Percentiles rank a stretch among this genome's conserved stretches.
Conservation (phyloP, 2,797 vertebrate genomes). For the Heteromormyrus szaboi region DNA sequence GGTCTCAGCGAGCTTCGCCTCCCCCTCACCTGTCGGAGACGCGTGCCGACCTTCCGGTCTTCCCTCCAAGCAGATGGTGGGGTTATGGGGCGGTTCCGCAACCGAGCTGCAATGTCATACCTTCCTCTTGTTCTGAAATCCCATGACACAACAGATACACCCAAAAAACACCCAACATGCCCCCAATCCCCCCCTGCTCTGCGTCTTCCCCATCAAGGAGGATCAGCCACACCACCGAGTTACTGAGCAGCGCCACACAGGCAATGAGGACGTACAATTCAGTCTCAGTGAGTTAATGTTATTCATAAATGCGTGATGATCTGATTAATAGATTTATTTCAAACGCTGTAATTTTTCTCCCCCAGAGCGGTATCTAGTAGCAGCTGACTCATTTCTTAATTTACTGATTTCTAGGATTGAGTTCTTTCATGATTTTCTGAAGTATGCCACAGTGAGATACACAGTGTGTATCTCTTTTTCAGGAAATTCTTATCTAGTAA, state of each 20-base stretch:
- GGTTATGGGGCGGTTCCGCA: not conserved
- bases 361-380: not conserved
- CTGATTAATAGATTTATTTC: not conserved
- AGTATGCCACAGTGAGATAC: not conserved
- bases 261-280: not conserved
- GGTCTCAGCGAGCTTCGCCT: constrained; percentile 28
- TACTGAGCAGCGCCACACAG: not conserved
- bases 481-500: not conserved
- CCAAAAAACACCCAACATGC: not conserved
- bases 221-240: not conserved
- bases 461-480: not conserved
- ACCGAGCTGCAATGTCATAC: constrained; percentile 20
- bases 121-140: constrained; percentile 3
- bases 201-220: not conserved
- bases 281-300: not conserved
- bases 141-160: not conserved
- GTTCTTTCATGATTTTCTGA: not conserved
- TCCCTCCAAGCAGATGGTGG: constrained; percentile 48
- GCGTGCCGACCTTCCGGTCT: constrained; percentile 37
- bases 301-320: not conserved
- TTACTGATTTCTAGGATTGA: not conserved
- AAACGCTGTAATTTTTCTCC: not conserved
- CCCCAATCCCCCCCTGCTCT: not conserved
- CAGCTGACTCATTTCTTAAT: not conserved
- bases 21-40: constrained; percentile 34